Evolutionary conservation across 2,113 vertebrate species (phyloP).

Genomic region (Zosterops borbonicus): DNA sequence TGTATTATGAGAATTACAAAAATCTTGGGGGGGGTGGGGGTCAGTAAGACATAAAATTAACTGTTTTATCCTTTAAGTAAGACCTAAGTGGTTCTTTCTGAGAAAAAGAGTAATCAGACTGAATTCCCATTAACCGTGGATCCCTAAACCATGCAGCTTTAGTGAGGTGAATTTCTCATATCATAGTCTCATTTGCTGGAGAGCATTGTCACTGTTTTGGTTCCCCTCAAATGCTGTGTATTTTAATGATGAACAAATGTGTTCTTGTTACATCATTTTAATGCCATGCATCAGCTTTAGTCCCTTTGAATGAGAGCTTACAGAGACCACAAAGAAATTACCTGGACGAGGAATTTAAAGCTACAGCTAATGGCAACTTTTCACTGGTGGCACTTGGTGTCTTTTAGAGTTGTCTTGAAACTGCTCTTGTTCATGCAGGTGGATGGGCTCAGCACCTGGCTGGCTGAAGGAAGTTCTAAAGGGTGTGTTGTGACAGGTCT

Average conservation of each 20-base stretch:
- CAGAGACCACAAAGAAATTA: not conserved
- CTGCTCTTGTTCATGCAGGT: not conserved
- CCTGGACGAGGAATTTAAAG: not conserved
- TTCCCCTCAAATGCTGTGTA: not conserved
- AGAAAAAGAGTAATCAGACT: not conserved
- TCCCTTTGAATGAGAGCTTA: not conserved
- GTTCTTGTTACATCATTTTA: not conserved
- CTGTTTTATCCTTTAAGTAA: not conserved
- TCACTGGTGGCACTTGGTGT: not conserved
- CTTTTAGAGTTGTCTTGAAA: not conserved
- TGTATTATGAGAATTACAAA: not conserved
- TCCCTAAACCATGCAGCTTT: not conserved
- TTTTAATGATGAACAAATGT: not conserved
- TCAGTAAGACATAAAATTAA: not conserved
- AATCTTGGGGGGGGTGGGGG: not conserved
- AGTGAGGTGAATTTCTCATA: not conserved
- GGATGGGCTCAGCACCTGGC: not conserved
- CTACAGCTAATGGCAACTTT: not conserved
- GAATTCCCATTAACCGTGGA: not conserved
- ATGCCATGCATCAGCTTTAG: not conserved
- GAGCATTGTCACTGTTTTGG: rapidly evolving
- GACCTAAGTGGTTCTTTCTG: not conserved
- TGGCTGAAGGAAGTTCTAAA: not conserved
- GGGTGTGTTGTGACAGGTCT: not conserved
- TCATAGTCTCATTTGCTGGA: not conserved